phyloP scores from a whole-genome alignment of 2,888 invertebrate genomes.

The Stenoptilia bipunctidactyla region DNA sequence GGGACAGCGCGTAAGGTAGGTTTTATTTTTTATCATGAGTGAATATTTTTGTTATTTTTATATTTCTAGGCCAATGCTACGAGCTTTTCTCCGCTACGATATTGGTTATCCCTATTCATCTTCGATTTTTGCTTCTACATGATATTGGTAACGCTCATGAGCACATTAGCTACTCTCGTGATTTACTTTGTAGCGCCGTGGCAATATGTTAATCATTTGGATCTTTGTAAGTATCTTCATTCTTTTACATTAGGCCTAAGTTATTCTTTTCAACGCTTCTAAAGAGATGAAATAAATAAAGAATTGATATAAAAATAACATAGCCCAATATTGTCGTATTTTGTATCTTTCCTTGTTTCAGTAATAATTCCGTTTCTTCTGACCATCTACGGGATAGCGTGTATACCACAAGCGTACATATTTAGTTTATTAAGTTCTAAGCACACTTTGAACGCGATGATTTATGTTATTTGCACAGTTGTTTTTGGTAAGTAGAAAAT shows the following conservation, averaged over 20 bases:
- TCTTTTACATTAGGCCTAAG: too few relatives aligned
- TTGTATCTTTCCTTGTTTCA: conserved; percentile 25
- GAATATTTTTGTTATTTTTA: too few relatives aligned
- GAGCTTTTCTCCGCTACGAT: conserved; percentile 43
- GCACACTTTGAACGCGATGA: conserved; percentile 41
- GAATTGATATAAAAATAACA: too few relatives aligned
- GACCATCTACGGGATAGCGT: conserved; percentile 37
- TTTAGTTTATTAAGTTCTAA: conserved; percentile 46
- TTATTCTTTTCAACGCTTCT: too few relatives aligned
- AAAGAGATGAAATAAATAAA: too few relatives aligned
- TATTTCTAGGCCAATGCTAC: conserved; percentile 33
- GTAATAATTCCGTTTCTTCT: conserved; percentile 38
- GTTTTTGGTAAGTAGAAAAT: conserved; percentile 38
- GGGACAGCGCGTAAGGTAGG: too few relatives aligned
- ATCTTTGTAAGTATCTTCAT: too few relatives aligned
- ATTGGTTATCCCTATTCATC: conserved; percentile 42
- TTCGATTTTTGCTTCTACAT: conserved; percentile 41
- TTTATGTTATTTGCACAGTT: conserved; percentile 41
- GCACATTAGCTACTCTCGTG: conserved; percentile 28
- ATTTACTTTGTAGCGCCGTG: conserved; percentile 20
- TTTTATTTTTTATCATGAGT: too few relatives aligned
- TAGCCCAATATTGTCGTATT: too few relatives aligned
- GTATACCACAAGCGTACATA: conserved; percentile 53
- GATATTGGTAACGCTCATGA: conserved; percentile 33
- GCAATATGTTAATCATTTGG: too few relatives aligned